Percentiles rank a stretch among this genome's conserved stretches.
Evolutionary conservation across 2,113 vertebrate species (phyloP).

Genomic region (Lontra canadensis): DNA sequence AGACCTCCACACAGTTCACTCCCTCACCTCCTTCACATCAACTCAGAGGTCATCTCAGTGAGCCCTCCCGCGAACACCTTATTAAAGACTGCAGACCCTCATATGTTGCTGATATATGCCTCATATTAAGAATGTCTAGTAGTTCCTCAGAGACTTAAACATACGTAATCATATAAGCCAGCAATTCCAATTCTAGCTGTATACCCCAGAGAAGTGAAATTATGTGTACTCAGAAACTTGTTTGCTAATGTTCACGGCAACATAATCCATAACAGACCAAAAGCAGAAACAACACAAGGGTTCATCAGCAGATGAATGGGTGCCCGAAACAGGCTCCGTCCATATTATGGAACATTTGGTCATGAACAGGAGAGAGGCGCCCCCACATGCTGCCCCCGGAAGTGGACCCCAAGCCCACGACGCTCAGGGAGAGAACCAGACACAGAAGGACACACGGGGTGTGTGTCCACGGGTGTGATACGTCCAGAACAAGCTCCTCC

Average conservation of each 20-base stretch:
- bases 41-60: neutral
- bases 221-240: neutral
- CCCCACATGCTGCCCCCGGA: fast-evolving
- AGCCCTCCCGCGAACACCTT: neutral
- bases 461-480: neutral
- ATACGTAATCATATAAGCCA: neutral
- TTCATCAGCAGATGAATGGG: too few relatives aligned
- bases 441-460: neutral
- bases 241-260: neutral
- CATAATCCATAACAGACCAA: too few relatives aligned
- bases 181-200: neutral
- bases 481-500: fast-evolving
- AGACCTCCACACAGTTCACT: too few relatives aligned
- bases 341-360: neutral
- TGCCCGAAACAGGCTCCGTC: neutral
- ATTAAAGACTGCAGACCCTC: neutral
- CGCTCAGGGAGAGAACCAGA: neutral
- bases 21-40: neutral
- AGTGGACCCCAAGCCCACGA: fast-evolving
- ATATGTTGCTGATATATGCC: neutral
- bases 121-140: neutral
- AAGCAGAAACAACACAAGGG: too few relatives aligned
- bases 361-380: too few relatives aligned
- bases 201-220: neutral
- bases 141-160: neutral